Conservation (phyloP, 2,888 invertebrate species). For the Agelastica alni region DNA sequence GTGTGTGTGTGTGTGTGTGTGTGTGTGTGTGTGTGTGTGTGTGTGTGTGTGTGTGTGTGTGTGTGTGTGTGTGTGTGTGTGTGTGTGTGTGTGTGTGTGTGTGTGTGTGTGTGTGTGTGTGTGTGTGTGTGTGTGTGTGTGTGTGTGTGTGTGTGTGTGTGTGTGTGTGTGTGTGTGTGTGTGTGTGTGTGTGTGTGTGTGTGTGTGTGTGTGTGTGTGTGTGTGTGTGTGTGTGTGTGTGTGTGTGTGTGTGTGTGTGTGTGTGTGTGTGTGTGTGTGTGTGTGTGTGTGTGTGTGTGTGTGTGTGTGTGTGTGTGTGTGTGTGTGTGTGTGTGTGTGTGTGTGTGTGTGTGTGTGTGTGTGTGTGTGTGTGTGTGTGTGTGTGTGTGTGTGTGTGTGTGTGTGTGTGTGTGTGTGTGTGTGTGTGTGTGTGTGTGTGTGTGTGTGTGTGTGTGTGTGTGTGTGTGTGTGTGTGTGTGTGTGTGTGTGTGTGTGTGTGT, state of each 20-base stretch:
- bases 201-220: not conserved
- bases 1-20: not conserved
- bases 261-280: not conserved
- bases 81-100: not conserved
- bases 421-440: not conserved
- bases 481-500: not conserved
- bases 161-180: not conserved
- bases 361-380: not conserved
- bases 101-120: not conserved
- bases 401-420: not conserved
- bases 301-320: not conserved
- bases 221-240: not conserved
- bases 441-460: not conserved
- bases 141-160: not conserved
- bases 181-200: not conserved
- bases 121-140: not conserved
- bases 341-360: not conserved
- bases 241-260: not conserved
- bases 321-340: not conserved
- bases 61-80: not conserved
- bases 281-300: not conserved
- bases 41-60: not conserved
- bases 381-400: not conserved
- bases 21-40: not conserved
- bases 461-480: not conserved